A percentile compares a stretch with the other conserved stretches of the same genome.
Evolutionary conservation across 2,797 vertebrate genomes (phyloP).

Genomic region (Pseudochaenichthys georgianus): DNA sequence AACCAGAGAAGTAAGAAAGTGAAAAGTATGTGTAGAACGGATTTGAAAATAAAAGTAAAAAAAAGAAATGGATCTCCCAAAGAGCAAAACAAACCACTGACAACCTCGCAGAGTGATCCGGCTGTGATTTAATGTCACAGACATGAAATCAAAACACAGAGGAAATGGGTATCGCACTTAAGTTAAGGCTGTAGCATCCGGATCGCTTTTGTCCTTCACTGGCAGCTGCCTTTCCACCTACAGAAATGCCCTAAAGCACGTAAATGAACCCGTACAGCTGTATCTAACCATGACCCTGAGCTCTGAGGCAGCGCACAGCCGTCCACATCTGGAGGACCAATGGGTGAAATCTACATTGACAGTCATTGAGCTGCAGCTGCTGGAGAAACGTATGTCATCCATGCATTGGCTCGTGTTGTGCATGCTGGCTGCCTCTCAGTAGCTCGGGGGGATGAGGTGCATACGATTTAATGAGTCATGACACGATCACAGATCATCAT

Average conservation of each 20-base stretch:
- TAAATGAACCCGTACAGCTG: neutral
- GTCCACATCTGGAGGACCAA: conserved; percentile 4
- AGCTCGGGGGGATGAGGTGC: conserved; percentile 22
- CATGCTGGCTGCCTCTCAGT: conserved; percentile 11
- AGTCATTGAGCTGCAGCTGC: neutral
- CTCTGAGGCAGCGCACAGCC: conserved; percentile 1
- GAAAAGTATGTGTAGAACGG: neutral
- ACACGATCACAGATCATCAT: conserved; percentile 30
- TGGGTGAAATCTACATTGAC: conserved; percentile 12
- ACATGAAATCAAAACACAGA: neutral
- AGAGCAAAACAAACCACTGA: conserved; percentile 27
- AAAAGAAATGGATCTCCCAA: conserved; percentile 7
- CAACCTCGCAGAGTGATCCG: conserved; percentile 9
- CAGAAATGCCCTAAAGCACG: neutral
- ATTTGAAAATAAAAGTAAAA: conserved; percentile 12
- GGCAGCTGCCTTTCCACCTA: neutral
- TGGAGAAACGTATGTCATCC: conserved; percentile 14
- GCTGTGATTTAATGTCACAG: neutral
- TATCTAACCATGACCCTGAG: conserved; percentile 54
- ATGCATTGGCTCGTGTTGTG: conserved; percentile 6
- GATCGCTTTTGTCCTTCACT: neutral
- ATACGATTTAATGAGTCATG: conserved; percentile 26
- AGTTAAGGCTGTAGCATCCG: neutral
- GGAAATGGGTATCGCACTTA: neutral
- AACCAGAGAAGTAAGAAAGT: conserved; percentile 7